A percentile compares a stretch with the other conserved stretches of the same genome.
These are phyloP conservation scores for Drosophila nigricruria DNA, from an alignment of 2,888 invertebrate species.

Conservation along the genomic window DNA sequence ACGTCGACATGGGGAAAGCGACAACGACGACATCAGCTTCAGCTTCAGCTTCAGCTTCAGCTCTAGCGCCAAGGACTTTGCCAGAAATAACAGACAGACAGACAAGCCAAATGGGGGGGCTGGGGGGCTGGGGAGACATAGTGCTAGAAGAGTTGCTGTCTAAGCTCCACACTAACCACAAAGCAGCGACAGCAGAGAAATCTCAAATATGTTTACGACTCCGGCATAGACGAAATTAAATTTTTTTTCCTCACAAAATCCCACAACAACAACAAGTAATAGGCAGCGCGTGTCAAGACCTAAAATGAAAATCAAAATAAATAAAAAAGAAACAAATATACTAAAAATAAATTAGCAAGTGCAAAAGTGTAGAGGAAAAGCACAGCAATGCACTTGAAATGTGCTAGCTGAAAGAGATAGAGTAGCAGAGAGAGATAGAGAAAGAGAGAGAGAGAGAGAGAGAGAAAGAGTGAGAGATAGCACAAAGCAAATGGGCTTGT, in stretches of 20 bases:
- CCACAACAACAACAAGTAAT: constrained; percentile 24
- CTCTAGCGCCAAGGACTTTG: constrained; percentile 60
- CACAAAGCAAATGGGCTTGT: background rate
- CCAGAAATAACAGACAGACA: constrained; percentile 48
- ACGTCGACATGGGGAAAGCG: constrained; percentile 73
- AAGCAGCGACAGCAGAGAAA: constrained; percentile 48
- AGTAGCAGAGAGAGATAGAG: background rate
- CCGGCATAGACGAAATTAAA: constrained; percentile 66
- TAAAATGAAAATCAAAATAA: constrained; percentile 26
- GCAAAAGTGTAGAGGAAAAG: constrained; percentile 38
- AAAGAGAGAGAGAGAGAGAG: background rate
- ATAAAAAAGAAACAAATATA: background rate
- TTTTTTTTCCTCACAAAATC: constrained; percentile 37
- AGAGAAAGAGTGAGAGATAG: background rate
- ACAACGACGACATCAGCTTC: constrained; percentile 55
- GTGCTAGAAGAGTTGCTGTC: constrained; percentile 62
- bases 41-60: constrained; percentile 43
- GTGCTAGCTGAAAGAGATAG: constrained; percentile 2
- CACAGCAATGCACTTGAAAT: constrained; percentile 51
- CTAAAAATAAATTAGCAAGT: constrained; percentile 22
- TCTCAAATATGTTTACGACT: constrained; percentile 71
- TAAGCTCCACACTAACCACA: constrained; percentile 35
- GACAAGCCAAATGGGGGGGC: background rate
- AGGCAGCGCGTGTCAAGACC: constrained; percentile 51
- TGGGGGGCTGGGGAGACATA: constrained; percentile 14